phyloP scores from a whole-genome alignment of 1,140 invertebrate species.

The Mya arenaria region DNA sequence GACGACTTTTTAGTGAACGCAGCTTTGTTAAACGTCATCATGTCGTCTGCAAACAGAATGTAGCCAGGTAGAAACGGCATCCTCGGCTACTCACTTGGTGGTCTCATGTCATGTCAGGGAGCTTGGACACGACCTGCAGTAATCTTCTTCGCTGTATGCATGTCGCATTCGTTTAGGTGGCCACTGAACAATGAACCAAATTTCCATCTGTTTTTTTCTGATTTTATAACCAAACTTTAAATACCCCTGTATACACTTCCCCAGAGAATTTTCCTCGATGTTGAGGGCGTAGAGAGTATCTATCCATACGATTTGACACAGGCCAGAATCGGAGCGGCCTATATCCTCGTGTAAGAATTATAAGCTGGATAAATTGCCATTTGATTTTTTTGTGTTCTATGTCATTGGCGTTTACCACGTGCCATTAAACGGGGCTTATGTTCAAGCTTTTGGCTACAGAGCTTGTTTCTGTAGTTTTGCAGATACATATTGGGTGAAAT shows the following conservation, averaged over 20 bases:
- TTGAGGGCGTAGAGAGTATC: not conserved
- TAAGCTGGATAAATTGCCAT: not conserved
- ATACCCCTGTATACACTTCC: not conserved
- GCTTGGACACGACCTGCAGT: conserved; percentile 6
- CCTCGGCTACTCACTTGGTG: conserved; percentile 41
- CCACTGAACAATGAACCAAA: not conserved
- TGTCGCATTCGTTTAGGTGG: conserved; percentile 43
- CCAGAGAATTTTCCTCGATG: conserved; percentile 32
- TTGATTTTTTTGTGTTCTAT: too few relatives aligned
- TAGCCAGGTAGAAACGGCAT: conserved; percentile 19
- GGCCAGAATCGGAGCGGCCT: conserved; percentile 1
- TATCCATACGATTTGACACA: conserved; percentile 35
- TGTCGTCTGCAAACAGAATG: not conserved
- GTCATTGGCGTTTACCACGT: too few relatives aligned
- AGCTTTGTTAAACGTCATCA: not conserved
- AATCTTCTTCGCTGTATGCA: conserved; percentile 28
- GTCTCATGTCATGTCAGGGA: conserved; percentile 27
- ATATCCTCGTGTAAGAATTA: not conserved
- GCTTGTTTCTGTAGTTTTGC: too few relatives aligned
- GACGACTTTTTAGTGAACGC: not conserved
- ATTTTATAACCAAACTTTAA: conserved; percentile 33
- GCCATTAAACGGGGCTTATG: too few relatives aligned
- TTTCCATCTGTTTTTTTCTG: not conserved
- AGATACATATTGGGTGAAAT: conserved; percentile 32
- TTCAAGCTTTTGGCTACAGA: too few relatives aligned